Evolutionary conservation across 2,113 vertebrate genomes (phyloP).

Genomic region (Brachypodius melanocephalos): DNA sequence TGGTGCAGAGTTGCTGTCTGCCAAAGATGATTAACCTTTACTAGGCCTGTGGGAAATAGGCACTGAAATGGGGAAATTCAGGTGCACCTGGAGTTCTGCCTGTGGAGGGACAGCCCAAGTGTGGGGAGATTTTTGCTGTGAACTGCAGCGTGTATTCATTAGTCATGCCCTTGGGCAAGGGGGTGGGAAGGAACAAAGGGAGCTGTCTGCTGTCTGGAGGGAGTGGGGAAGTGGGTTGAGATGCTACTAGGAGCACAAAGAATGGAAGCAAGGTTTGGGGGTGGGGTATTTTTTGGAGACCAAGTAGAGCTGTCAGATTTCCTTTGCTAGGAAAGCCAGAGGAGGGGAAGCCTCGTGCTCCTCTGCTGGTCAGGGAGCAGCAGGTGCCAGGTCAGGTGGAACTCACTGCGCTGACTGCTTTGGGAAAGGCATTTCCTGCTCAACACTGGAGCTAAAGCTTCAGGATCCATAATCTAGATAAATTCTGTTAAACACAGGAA

Average conservation of each 20-base stretch:
- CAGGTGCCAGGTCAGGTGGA: not conserved
- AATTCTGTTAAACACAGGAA: not conserved
- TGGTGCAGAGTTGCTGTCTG: constrained; percentile 9
- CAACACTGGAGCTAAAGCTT: constrained; percentile 8
- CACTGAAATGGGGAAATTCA: not conserved
- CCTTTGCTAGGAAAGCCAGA: not conserved
- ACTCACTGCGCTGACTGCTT: not conserved
- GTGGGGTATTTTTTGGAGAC: not conserved
- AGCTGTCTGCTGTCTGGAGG: not conserved
- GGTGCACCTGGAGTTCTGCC: not conserved
- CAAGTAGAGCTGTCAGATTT: not conserved
- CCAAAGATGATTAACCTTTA: constrained; percentile 24
- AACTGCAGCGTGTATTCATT: not conserved
- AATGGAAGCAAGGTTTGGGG: not conserved
- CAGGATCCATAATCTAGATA: not conserved
- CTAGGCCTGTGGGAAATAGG: not conserved
- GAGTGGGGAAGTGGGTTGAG: not conserved
- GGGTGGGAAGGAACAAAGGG: not conserved
- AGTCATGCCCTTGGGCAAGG: not conserved
- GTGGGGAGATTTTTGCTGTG: not conserved
- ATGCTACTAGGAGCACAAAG: not conserved
- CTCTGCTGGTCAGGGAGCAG: not conserved
- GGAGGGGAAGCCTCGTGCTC: not conserved
- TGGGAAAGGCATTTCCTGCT: not conserved
- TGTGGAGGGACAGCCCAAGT: not conserved